phyloP scores from a whole-genome alignment of 2,888 invertebrate species.

The Pyrochroa serraticornis region DNA sequence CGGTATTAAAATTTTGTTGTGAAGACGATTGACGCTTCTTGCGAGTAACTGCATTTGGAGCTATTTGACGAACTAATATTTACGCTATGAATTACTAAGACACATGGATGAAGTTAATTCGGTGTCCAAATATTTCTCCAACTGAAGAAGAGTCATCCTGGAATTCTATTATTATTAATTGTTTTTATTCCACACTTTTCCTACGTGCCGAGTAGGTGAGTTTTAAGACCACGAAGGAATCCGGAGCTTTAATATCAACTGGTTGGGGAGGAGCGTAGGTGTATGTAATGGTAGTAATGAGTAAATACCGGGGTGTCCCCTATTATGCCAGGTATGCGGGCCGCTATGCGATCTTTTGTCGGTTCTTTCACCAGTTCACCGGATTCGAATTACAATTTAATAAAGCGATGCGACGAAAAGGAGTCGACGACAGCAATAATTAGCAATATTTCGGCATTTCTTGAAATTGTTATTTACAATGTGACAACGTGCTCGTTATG shows the following conservation, averaged over 20 bases:
- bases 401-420: constrained; percentile 10
- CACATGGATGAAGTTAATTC: constrained; percentile 34
- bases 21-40: no score
- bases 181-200: constrained; percentile 34
- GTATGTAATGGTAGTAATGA: constrained; percentile 44
- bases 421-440: constrained; percentile 3
- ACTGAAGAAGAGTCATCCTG: constrained; percentile 2
- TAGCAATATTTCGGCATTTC: constrained; percentile 2
- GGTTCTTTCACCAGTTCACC: constrained; percentile 26
- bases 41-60: no score
- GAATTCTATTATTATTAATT: constrained; percentile 39
- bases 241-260: constrained; percentile 43
- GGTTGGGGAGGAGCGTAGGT: constrained; percentile 28
- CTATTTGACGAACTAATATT: constrained; percentile 33
- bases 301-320: constrained; percentile 44
- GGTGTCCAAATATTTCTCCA: constrained; percentile 29
- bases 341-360: constrained; percentile 35
- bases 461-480: constrained; percentile 10
- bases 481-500: background rate
- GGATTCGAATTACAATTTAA: constrained; percentile 18
- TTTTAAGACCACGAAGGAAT: constrained; percentile 38
- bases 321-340: constrained; percentile 43
- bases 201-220: constrained; percentile 28
- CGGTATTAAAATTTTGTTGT: no score
- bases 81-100: constrained; percentile 32